phyloP scores from a whole-genome alignment of 1,140 invertebrate genomes.

The Frieseomelitta varia region DNA sequence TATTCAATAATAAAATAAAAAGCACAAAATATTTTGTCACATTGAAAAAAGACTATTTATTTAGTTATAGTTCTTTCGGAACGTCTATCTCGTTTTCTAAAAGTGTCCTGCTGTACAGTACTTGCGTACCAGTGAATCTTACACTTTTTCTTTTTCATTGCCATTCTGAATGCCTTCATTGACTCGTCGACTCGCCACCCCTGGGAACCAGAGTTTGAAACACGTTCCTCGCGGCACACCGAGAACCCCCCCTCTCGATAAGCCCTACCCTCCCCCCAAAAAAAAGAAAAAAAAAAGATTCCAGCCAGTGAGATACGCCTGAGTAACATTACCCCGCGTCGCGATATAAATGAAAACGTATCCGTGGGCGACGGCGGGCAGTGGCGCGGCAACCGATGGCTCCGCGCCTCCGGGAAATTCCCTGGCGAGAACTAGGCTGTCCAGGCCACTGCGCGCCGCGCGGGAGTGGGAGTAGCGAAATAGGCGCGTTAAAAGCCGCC shows the following conservation, averaged over 20 bases:
- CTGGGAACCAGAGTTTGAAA: neutral
- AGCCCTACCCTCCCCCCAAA: constrained; percentile 35
- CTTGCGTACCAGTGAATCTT: too few species aligned
- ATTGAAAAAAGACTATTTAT: too few species aligned
- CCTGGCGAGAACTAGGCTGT: neutral
- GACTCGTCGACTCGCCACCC: neutral
- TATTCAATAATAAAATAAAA: too few species aligned
- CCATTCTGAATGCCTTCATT: neutral
- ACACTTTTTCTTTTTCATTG: neutral
- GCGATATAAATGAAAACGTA: constrained; percentile 65
- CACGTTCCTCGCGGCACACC: constrained; percentile 9
- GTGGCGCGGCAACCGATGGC: constrained; percentile 18
- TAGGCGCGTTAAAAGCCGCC: constrained; percentile 52
- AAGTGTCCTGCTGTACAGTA: too few species aligned
- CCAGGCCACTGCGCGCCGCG: neutral
- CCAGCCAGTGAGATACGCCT: constrained; percentile 40
- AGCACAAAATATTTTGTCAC: too few species aligned
- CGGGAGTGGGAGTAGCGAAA: constrained; percentile 1
- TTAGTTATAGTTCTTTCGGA: too few species aligned
- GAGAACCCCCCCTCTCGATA: constrained; percentile 47
- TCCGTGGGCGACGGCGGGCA: constrained; percentile 7
- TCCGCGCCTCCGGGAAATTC: neutral
- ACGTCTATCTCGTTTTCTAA: too few species aligned
- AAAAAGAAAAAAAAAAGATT: constrained; percentile 39
- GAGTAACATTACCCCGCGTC: constrained; percentile 59